Conservation (phyloP, 2,113 vertebrate species). For the Ochotona princeps region DNA sequence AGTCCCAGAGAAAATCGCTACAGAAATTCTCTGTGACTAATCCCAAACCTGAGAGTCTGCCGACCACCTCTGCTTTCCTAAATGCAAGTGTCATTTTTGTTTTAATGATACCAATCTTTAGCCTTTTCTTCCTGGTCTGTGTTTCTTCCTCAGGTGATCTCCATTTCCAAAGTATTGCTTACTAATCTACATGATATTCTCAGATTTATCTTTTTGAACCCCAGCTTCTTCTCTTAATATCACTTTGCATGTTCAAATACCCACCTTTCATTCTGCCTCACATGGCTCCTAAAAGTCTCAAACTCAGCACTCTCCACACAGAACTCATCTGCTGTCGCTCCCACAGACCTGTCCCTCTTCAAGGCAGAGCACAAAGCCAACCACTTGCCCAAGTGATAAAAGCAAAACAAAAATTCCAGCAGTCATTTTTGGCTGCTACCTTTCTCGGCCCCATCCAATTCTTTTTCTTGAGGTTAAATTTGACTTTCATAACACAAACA, state of each 20-base stretch:
- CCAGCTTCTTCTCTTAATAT: not conserved
- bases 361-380: not conserved
- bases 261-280: not conserved
- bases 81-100: not conserved
- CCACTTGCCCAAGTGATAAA: not conserved
- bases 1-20: not conserved
- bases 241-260: not conserved
- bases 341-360: not conserved
- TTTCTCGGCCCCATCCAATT: not conserved
- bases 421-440: not conserved
- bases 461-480: slow-evolving; percentile 18
- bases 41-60: not conserved
- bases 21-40: not conserved
- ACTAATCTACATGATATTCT: not conserved
- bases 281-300: not conserved
- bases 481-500: not conserved
- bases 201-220: not conserved
- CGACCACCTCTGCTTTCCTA: not conserved
- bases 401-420: not conserved
- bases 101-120: too few species aligned
- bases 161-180: not conserved
- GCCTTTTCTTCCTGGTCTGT: not conserved
- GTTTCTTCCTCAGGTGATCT: not conserved
- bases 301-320: not conserved
- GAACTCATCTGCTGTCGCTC: not conserved